A percentile compares a stretch with the other conserved stretches of the same genome.
These are phyloP conservation scores for Nothoprocta pentlandii DNA, from an alignment of 2,113 vertebrate genomes.

Conservation along the genomic window DNA sequence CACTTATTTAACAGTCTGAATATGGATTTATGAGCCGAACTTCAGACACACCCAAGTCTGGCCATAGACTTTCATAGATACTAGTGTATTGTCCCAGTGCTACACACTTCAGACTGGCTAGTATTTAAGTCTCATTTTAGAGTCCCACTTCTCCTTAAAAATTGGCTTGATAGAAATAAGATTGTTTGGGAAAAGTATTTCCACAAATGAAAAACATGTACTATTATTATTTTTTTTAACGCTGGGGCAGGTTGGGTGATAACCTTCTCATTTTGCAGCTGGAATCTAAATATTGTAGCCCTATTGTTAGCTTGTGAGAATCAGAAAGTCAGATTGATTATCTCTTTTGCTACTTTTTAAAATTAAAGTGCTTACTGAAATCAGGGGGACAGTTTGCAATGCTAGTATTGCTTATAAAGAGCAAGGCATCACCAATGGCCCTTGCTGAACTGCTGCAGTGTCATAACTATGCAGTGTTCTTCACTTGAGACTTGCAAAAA, in stretches of 20 bases:
- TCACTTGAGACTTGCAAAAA: background rate
- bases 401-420: background rate
- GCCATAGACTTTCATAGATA: background rate
- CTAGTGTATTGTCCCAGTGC: background rate
- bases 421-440: background rate
- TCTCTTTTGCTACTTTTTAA: background rate
- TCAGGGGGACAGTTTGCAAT: background rate
- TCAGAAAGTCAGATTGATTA: background rate
- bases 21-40: conserved; percentile 11
- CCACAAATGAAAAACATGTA: background rate
- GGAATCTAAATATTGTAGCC: background rate
- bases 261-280: background rate
- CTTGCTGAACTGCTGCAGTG: background rate
- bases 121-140: background rate
- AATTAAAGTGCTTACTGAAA: background rate
- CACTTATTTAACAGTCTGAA: conserved; percentile 32
- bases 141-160: background rate
- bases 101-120: background rate
- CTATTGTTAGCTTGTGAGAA: background rate
- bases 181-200: background rate
- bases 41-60: conserved; percentile 7
- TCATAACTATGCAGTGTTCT: background rate
- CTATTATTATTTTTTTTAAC: background rate
- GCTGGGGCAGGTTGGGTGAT: background rate
- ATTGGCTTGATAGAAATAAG: background rate